These are phyloP conservation scores for Drosophila aldrichi DNA, from an alignment of 2,888 invertebrate species.

Conservation along the genomic window DNA sequence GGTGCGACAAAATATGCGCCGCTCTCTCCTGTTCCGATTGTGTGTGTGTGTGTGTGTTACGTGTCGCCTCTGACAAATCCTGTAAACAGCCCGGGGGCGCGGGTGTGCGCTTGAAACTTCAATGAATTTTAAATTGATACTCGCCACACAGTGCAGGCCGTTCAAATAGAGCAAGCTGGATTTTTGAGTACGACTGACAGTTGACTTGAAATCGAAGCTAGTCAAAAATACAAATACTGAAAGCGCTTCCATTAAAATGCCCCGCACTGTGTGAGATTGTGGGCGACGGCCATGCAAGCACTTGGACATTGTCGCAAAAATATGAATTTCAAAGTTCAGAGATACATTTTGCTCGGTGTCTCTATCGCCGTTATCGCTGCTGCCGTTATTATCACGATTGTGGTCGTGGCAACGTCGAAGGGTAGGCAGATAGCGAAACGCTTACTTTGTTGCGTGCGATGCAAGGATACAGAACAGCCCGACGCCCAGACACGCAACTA, in stretches of 20 bases:
- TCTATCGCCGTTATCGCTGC: slow-evolving; percentile 47
- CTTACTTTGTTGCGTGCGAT: slow-evolving; percentile 72
- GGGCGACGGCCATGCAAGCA: slow-evolving; percentile 28
- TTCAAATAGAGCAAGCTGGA: slow-evolving; percentile 16
- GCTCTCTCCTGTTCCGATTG: slow-evolving; percentile 11
- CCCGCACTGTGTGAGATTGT: slow-evolving; percentile 26
- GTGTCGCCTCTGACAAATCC: slow-evolving; percentile 69
- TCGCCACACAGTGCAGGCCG: slow-evolving; percentile 39
- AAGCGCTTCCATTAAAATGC: slow-evolving; percentile 33
- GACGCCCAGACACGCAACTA: slow-evolving; percentile 65
- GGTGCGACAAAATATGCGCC: slow-evolving; percentile 52
- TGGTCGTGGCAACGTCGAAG: slow-evolving; percentile 7
- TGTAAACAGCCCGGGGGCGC: slow-evolving; percentile 69
- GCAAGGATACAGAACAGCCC: slow-evolving; percentile 28
- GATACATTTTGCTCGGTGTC: slow-evolving; percentile 47
- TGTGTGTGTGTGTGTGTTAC: no score
- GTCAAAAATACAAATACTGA: background rate
- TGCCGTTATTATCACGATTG: slow-evolving; percentile 63
- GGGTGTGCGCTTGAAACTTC: slow-evolving; percentile 59
- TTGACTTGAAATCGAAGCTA: background rate
- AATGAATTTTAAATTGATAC: slow-evolving; percentile 78
- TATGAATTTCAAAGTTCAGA: slow-evolving; percentile 61
- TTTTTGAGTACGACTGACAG: background rate
- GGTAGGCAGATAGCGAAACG: slow-evolving; percentile 44
- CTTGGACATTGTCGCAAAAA: slow-evolving; percentile 43